A percentile compares a stretch with the other conserved stretches of the same genome.
Conservation (phyloP, 1,140 invertebrate genomes). For the Zaprionus tsacasi region DNA sequence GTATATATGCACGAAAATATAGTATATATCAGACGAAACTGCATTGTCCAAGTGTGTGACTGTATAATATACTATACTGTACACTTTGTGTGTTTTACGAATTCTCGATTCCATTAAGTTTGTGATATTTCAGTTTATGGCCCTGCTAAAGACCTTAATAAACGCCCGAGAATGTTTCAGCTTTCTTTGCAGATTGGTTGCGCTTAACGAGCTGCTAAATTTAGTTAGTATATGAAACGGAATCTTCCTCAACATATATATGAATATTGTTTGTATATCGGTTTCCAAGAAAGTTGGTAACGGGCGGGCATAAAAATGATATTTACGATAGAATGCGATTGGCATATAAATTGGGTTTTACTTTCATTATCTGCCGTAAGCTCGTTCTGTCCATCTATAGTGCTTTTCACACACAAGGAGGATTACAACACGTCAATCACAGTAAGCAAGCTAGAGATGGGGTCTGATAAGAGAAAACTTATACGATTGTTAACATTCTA, state of each 20-base stretch:
- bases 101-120: slow-evolving; percentile 17
- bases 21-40: slow-evolving; percentile 11
- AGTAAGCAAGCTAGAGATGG: not conserved
- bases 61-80: slow-evolving; percentile 8
- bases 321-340: slow-evolving; percentile 1
- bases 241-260: not conserved
- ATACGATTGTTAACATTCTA: not conserved
- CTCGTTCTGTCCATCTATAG: not conserved
- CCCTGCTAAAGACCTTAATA: slow-evolving; percentile 39
- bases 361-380: not conserved
- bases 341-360: slow-evolving; percentile 12
- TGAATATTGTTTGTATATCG: not conserved
- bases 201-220: slow-evolving; percentile 16
- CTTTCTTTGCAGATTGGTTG: slow-evolving; percentile 10
- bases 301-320: not conserved
- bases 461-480: not conserved
- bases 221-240: slow-evolving; percentile 6
- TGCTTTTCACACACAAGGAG: not conserved
- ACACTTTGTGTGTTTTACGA: slow-evolving; percentile 12
- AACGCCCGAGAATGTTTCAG: slow-evolving; percentile 36
- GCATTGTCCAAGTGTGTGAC: slow-evolving; percentile 24
- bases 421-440: slow-evolving; percentile 6
- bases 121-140: slow-evolving; percentile 10
- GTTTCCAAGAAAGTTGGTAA: not conserved
- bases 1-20: slow-evolving; percentile 18